Evolutionary conservation across 2,888 invertebrate species (phyloP).

Genomic region (Dromius quadrimaculatus): DNA sequence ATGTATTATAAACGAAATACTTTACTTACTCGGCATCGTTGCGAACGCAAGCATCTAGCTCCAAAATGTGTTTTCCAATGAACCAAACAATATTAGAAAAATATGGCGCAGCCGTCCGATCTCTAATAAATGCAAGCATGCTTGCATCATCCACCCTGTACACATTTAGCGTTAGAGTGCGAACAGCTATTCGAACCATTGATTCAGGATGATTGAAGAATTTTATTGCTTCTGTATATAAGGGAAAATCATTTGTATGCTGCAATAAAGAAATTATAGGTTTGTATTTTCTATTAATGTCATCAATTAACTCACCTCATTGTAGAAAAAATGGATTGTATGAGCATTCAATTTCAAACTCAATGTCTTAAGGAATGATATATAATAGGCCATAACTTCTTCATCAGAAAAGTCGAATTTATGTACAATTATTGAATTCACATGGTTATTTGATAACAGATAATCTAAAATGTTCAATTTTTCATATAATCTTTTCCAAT

Average conservation of each 20-base stretch:
- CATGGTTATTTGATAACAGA: conserved; percentile 98
- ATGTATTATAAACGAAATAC: neutral
- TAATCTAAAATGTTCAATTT: conserved; percentile 93
- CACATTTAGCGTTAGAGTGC: conserved; percentile 97
- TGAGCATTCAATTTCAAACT: conserved; percentile 97
- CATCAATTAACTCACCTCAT: conserved; percentile 80
- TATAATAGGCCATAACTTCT: conserved; percentile 99
- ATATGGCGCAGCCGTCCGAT: conserved; percentile 97
- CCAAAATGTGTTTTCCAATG: conserved; percentile 97
- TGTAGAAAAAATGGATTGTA: conserved; percentile 99
- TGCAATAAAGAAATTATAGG: conserved; percentile 66
- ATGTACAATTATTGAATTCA: conserved; percentile 99
- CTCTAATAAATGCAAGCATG: conserved; percentile 95
- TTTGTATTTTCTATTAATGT: neutral
- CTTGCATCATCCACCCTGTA: conserved; percentile 94
- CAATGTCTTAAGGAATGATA: conserved; percentile 97
- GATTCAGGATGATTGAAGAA: conserved; percentile 99
- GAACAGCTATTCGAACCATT: conserved; percentile 98
- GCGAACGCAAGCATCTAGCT: conserved; percentile 93
- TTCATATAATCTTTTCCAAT: too few relatives aligned
- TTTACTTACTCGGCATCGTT: conserved; percentile 92
- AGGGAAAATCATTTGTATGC: conserved; percentile 98
- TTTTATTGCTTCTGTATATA: conserved; percentile 99
- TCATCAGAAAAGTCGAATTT: conserved; percentile 99
- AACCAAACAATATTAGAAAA: conserved; percentile 99